Conservation (phyloP, 2,888 invertebrate genomes). For the Sclerodermus sp. region DNA sequence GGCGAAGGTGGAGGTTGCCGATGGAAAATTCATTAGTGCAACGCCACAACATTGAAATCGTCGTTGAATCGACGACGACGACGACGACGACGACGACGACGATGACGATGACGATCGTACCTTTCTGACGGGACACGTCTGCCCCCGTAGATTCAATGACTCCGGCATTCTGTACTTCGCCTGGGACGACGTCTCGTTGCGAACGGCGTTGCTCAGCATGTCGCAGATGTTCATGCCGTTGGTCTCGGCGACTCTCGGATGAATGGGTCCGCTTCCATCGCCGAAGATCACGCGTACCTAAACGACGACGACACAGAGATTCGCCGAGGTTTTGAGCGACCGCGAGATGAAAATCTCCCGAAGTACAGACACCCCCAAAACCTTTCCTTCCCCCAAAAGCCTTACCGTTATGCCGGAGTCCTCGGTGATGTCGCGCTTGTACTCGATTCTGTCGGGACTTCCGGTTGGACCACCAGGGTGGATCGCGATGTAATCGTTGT, state of each 20-base stretch:
- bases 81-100: no score
- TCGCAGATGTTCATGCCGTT: conserved; percentile 14
- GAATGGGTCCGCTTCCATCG: background rate
- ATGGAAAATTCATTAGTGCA: no score
- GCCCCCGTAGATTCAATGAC: conserved; percentile 13
- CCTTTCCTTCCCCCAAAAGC: no score
- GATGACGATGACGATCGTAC: no score
- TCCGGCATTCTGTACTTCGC: conserved; percentile 10
- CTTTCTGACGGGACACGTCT: conserved; percentile 14
- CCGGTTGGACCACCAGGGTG: background rate
- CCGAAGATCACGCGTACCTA: conserved; percentile 13
- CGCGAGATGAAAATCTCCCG: no score
- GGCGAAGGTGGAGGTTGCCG: background rate
- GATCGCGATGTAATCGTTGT: background rate
- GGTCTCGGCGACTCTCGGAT: background rate
- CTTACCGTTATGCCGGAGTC: conserved; percentile 14
- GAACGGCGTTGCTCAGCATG: conserved; percentile 11
- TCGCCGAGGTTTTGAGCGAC: no score
- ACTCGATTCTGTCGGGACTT: conserved; percentile 9
- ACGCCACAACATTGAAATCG: no score
- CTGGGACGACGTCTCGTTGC: conserved; percentile 5
- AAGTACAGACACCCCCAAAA: no score
- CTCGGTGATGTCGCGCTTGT: conserved; percentile 3
- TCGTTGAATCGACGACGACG: no score
- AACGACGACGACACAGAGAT: no score